Percentiles rank a stretch among this genome's conserved stretches.
Evolutionary conservation across 1,140 invertebrate species (phyloP).

Genomic region (Halictus rubicundus): DNA sequence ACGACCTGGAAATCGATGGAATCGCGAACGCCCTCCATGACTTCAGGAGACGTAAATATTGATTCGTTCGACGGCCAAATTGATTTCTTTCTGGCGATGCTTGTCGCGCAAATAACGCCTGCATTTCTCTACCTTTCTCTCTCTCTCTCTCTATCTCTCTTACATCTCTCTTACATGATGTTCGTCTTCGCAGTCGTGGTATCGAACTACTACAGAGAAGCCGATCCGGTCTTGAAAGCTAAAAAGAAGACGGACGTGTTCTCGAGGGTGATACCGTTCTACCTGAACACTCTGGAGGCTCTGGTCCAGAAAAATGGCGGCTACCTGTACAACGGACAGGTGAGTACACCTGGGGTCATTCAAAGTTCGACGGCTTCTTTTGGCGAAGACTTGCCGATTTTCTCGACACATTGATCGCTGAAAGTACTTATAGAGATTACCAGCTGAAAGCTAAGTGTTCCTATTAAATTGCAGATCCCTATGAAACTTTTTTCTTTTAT

Average conservation of each 20-base stretch:
- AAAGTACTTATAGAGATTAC: too few relatives aligned
- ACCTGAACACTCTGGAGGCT: conserved; percentile 78
- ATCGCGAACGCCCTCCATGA: conserved; percentile 68
- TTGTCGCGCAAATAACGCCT: neutral
- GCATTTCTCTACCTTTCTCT: neutral
- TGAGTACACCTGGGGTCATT: conserved; percentile 42
- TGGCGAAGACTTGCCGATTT: too few relatives aligned
- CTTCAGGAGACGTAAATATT: conserved; percentile 62
- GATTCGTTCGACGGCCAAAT: conserved; percentile 24
- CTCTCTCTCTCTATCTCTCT: too few relatives aligned
- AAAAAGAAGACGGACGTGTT: conserved; percentile 66
- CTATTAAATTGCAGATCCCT: neutral
- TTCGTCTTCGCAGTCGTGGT: conserved; percentile 29
- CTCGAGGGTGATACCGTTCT: conserved; percentile 67
- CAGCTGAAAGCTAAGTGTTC: neutral
- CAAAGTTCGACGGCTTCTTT: too few relatives aligned
- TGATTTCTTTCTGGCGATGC: neutral
- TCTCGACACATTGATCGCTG: too few relatives aligned
- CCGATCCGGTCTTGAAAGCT: conserved; percentile 60
- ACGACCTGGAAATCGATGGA: conserved; percentile 66
- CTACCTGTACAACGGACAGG: conserved; percentile 79
- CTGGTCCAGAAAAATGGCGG: conserved; percentile 78
- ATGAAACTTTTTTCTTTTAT: too few relatives aligned
- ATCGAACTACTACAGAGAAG: conserved; percentile 59
- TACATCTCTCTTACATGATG: neutral